These are phyloP conservation scores for Microcebus lehilahytsara DNA, from an alignment of 2,113 vertebrate species.

Conservation along the genomic window DNA sequence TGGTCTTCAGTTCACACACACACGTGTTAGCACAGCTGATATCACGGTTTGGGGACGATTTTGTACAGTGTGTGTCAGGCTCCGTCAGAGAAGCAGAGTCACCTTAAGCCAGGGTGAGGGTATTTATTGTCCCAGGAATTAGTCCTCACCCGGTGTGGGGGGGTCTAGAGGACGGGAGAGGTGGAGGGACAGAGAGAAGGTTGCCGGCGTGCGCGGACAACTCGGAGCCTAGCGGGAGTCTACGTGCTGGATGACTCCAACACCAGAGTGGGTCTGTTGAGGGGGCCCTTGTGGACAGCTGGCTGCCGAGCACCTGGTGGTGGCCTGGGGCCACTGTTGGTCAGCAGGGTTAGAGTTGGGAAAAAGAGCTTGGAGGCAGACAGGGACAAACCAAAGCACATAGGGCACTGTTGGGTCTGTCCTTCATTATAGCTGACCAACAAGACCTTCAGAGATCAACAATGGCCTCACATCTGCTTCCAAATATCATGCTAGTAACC, in stretches of 20 bases:
- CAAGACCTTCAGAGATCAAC: accelerated
- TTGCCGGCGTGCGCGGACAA: neutral
- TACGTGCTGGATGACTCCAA: too few species aligned
- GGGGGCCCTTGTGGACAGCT: neutral
- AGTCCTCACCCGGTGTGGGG: neutral
- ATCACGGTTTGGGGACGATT: neutral
- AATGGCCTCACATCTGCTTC: neutral
- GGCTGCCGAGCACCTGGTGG: neutral
- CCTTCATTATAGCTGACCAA: accelerated
- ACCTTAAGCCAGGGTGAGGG: neutral
- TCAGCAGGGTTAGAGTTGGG: neutral
- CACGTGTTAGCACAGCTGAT: neutral
- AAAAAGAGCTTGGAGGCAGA: neutral
- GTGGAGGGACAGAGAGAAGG: neutral
- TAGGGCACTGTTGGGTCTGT: neutral
- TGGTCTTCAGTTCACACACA: neutral
- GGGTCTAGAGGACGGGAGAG: neutral
- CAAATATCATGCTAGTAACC: neutral
- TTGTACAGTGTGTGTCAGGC: neutral
- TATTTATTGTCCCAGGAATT: neutral
- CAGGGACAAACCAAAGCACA: neutral
- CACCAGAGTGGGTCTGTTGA: too few species aligned
- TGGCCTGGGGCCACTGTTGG: too few species aligned
- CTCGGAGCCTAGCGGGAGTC: too few species aligned
- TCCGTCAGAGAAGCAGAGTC: neutral